Percentiles rank a stretch among this genome's conserved stretches.
Evolutionary conservation across 1,140 invertebrate species (phyloP).

Genomic region (Copidosoma floridanum): DNA sequence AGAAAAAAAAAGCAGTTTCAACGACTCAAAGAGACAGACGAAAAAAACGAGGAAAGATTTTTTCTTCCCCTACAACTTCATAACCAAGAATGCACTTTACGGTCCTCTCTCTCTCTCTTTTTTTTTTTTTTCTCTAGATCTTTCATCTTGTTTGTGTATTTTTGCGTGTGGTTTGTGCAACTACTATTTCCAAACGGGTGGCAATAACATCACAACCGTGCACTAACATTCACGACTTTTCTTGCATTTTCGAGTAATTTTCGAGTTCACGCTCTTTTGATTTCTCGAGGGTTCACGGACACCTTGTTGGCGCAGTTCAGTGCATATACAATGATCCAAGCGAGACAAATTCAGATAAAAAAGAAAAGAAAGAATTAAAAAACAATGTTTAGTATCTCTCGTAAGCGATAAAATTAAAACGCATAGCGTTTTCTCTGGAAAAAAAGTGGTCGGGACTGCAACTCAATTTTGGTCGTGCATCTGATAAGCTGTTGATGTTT

Average conservation of each 20-base stretch:
- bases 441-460: not conserved
- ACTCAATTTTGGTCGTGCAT: not conserved
- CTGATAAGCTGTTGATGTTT: constrained; percentile 6
- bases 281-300: too few relatives aligned
- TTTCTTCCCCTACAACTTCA: constrained; percentile 16
- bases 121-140: not conserved
- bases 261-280: not conserved
- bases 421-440: too few relatives aligned
- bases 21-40: constrained; percentile 3
- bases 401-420: too few relatives aligned
- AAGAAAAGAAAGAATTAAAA: not conserved
- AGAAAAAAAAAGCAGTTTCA: constrained; percentile 8
- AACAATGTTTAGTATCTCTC: too few relatives aligned
- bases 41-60: constrained; percentile 9
- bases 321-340: constrained; percentile 5
- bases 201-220: constrained; percentile 4
- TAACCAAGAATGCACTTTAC: constrained; percentile 42
- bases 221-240: constrained; percentile 7
- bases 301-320: constrained; percentile 40
- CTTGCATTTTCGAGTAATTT: not conserved
- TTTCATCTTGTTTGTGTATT: not conserved
- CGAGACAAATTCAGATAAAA: constrained; percentile 24
- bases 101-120: constrained; percentile 40
- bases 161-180: constrained; percentile 26
- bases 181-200: too few relatives aligned